Evolutionary conservation across 2,888 invertebrate species (phyloP), one percentile per base, ranked within the genome.

Genomic region (Heliconius ethilla): DNA sequence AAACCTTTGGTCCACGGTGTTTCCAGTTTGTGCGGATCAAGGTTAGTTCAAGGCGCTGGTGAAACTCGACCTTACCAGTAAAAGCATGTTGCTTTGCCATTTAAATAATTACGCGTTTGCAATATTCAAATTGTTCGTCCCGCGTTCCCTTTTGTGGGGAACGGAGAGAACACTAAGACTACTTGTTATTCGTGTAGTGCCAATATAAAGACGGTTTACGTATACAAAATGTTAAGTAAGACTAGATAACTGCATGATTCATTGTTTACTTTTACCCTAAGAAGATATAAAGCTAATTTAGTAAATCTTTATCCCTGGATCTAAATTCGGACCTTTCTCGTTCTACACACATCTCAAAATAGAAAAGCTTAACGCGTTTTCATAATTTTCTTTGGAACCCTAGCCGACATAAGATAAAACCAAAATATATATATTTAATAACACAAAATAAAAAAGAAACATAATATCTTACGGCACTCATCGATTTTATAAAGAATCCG

Each of bases 1-100:
- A 78, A 76, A 79, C 70, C 76, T 59, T 79, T 70, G 77, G 80
- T 76, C 79, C 79, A 75, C 79, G 77, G 77, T 67, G 77, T 79
- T 76, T 40, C 81, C 78, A 76, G 81, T 78, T 77, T 69, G 63
- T 67, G 73, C 45, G 62, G 76, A 79, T 78, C 81, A 81, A 81
- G 81, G 81, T 78, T 81, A 76, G 78, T 75, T 79, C 79, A 81
- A 79, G 81, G 79, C 79, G 66, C 59, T 79, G 76, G 78, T 76
- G 79, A 81, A 79, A 79, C 78, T 79, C 78, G 75, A 80, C 76
- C 76, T 78, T 70, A 72, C 67, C 18, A 45, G 73, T 74, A 70
- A 75, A 76, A 80, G 74, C 76, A 69, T 67, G 74, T 67, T 51
- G 70, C 29, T 70, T 70, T 73, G 25, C 80, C 76, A 78, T 80